Conservation (phyloP, 2,888 invertebrate genomes). For the Amphimallon solstitiale region DNA sequence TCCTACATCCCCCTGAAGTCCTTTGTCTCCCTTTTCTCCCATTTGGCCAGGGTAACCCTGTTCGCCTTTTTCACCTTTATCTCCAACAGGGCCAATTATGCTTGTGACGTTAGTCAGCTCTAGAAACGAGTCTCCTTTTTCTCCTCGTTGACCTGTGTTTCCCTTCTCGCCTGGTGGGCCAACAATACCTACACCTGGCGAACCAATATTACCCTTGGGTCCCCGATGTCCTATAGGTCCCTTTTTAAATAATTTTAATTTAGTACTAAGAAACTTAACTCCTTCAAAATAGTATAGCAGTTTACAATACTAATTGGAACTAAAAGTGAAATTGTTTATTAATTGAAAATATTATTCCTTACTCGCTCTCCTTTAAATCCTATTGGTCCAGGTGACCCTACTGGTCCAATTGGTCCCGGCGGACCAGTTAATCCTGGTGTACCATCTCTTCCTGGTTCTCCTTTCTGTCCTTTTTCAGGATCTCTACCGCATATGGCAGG, state of each 20-base stretch:
- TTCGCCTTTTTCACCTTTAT: slow-evolving; percentile 64
- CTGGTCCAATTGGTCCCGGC: slow-evolving; percentile 71
- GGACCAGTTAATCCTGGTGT: slow-evolving; percentile 73
- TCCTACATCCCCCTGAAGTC: slow-evolving; percentile 78
- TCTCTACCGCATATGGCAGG: slow-evolving; percentile 77
- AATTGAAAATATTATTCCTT: slow-evolving; percentile 49
- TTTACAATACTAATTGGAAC: too few relatives aligned
- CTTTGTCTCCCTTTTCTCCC: slow-evolving; percentile 74
- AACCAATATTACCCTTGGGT: slow-evolving; percentile 74
- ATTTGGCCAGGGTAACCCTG: slow-evolving; percentile 72
- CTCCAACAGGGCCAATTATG: slow-evolving; percentile 63
- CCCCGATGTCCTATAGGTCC: slow-evolving; percentile 78
- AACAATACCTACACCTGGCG: slow-evolving; percentile 69
- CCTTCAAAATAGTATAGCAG: too few relatives aligned
- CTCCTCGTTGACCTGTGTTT: slow-evolving; percentile 72
- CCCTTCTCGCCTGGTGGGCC: slow-evolving; percentile 74
- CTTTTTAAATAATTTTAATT: slow-evolving; percentile 60
- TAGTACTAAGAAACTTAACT: too few relatives aligned
- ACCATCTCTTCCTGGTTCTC: slow-evolving; percentile 84
- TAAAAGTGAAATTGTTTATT: not conserved
- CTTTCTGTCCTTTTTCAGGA: slow-evolving; percentile 85
- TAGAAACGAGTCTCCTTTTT: slow-evolving; percentile 72
- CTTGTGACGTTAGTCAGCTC: slow-evolving; percentile 56
- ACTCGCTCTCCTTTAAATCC: slow-evolving; percentile 73
- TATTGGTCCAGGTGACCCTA: slow-evolving; percentile 69